Evolutionary conservation across 1,140 invertebrate species (phyloP).

Genomic region (Calosoma granatense): DNA sequence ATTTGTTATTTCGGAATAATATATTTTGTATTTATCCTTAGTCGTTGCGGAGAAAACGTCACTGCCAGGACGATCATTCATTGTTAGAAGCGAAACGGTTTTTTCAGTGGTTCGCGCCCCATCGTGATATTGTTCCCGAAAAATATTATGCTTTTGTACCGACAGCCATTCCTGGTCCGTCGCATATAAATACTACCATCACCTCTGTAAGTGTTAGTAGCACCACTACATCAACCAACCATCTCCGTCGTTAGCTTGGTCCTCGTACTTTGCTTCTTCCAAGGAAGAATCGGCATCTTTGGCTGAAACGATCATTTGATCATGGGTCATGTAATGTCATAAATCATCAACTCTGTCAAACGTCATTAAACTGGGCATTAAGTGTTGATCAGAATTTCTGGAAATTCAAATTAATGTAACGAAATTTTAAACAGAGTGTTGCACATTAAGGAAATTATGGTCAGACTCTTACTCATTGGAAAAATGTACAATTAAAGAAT

Average conservation of each 20-base stretch:
- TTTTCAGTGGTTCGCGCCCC: slow-evolving; percentile 15
- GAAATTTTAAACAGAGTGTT: too few relatives aligned
- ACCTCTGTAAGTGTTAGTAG: background rate
- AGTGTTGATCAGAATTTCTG: too few relatives aligned
- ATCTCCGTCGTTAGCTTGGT: too few relatives aligned
- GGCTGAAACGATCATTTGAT: too few relatives aligned
- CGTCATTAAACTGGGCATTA: too few relatives aligned
- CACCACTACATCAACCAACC: too few relatives aligned
- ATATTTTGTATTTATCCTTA: slow-evolving; percentile 25
- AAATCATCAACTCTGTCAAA: too few relatives aligned
- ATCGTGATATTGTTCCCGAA: slow-evolving; percentile 21
- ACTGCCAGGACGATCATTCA: slow-evolving; percentile 23
- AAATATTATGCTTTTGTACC: slow-evolving; percentile 17
- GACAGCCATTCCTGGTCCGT: background rate
- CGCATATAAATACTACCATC: background rate
- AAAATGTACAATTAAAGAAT: too few relatives aligned
- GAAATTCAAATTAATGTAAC: too few relatives aligned
- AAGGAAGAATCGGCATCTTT: background rate
- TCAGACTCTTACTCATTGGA: too few relatives aligned
- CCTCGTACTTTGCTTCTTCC: background rate
- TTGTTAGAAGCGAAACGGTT: slow-evolving; percentile 16
- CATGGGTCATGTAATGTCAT: too few relatives aligned
- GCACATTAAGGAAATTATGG: too few relatives aligned
- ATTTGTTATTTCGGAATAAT: slow-evolving; percentile 17
- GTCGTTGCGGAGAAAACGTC: slow-evolving; percentile 16